A percentile compares a stretch with the other conserved stretches of the same genome.
Conservation (phyloP, 2,797 vertebrate genomes). For the Hydrocynus forskahlii region DNA sequence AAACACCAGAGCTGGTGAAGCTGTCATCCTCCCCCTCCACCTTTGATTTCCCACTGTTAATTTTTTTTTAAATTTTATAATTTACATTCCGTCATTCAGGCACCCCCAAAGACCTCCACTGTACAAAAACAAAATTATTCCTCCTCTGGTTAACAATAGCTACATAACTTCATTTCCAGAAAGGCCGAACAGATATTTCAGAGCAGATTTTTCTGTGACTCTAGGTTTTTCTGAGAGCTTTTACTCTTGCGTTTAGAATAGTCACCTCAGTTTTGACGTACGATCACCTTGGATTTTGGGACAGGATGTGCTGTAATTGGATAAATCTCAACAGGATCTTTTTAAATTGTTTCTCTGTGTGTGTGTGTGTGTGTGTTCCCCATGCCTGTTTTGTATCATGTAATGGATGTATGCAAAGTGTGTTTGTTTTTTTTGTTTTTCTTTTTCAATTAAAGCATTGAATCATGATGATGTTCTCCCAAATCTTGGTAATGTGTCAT, state of each 20-base stretch:
- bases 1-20: slow-evolving; percentile 35
- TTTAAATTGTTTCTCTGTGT: slow-evolving; percentile 54
- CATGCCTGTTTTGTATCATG: slow-evolving; percentile 54
- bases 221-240: neutral
- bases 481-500: slow-evolving; percentile 8
- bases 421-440: neutral
- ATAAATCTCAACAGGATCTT: slow-evolving; percentile 62
- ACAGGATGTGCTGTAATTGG: slow-evolving; percentile 43
- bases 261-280: neutral
- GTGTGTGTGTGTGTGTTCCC: slow-evolving; percentile 6
- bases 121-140: slow-evolving; percentile 26
- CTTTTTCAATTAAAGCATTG: slow-evolving; percentile 64
- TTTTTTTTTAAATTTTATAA: slow-evolving; percentile 62
- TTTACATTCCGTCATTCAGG: slow-evolving; percentile 75
- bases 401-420: slow-evolving; percentile 56
- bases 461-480: slow-evolving; percentile 45
- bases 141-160: slow-evolving; percentile 27
- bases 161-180: slow-evolving; percentile 19
- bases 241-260: slow-evolving; percentile 6
- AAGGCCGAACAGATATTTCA: neutral
- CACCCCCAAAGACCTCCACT: slow-evolving; percentile 62
- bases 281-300: slow-evolving; percentile 22
- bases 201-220: slow-evolving; percentile 4
- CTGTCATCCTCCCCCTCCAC: neutral
- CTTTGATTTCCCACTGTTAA: slow-evolving; percentile 53